A percentile compares a stretch with the other conserved stretches of the same genome.
Evolutionary conservation across 1,140 invertebrate genomes (phyloP).

Genomic region (Tribolium madens): DNA sequence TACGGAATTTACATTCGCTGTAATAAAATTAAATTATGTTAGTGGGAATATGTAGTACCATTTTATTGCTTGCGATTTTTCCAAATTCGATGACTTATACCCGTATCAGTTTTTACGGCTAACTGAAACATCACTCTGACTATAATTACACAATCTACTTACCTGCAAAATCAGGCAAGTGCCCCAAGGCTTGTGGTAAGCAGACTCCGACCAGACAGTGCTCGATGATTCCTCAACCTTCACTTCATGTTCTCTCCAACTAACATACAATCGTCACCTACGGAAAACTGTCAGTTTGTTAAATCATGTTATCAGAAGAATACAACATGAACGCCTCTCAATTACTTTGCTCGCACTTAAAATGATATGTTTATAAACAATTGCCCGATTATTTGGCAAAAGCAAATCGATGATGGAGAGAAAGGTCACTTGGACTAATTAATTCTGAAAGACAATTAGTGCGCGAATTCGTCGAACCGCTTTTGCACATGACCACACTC

Average conservation of each 20-base stretch:
- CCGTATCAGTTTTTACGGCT: neutral
- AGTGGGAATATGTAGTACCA: neutral
- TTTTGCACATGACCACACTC: slow-evolving; percentile 16
- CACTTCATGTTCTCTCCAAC: neutral
- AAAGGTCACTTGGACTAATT: slow-evolving; percentile 1
- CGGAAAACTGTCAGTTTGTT: neutral
- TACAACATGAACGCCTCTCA: neutral
- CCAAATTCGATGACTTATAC: neutral
- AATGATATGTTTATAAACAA: neutral
- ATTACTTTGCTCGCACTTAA: neutral
- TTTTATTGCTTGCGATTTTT: neutral
- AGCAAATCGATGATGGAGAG: neutral
- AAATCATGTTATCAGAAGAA: neutral
- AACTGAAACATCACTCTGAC: neutral
- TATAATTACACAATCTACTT: slow-evolving; percentile 21
- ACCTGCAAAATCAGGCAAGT: slow-evolving; percentile 1
- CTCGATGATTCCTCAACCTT: slow-evolving; percentile 6
- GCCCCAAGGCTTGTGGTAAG: slow-evolving; percentile 7
- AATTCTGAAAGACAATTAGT: slow-evolving; percentile 5
- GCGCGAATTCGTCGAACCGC: slow-evolving; percentile 1
- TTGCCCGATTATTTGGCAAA: neutral
- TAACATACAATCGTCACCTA: neutral
- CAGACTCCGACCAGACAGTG: slow-evolving; percentile 27
- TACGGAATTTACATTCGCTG: slow-evolving; percentile 6
- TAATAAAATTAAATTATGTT: slow-evolving; percentile 21